Evolutionary conservation across 64 coral and sea anemone genomes (phyloP), one percentile per base, ranked within the genome.

Genomic region (Anthopleura sola): DNA sequence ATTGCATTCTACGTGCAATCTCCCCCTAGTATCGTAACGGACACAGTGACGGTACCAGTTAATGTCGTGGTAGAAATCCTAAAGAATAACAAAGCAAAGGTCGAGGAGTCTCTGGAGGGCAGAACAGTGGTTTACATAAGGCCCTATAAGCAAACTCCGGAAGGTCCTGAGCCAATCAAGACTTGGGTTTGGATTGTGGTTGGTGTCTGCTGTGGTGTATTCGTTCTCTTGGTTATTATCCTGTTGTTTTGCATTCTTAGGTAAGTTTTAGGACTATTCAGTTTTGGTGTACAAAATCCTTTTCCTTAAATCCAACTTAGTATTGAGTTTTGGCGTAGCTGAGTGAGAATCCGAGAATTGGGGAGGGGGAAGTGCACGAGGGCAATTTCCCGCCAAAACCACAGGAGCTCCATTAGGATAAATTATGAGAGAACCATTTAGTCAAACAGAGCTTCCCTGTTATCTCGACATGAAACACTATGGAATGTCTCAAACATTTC

Each of bases 1-100:
- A 46, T 88, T 2, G 79, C 44, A 3, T 71, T 88, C 55, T 88
- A 88, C 29, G 78, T 88, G 4, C 79, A 74, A 49, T 68, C 50
- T 5, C 81, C 88, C 26, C 49, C 26, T 21, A 66, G 68, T 37
- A 23, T 54, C 21, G 24, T 44, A 13, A 1, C 13, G 31, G 28
- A 1, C 3, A 32, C 34, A 48, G 19, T 16, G 15, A 17, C 37
- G 20, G 20, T 79, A 13, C 76, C 76, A 23, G 44, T 11, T 1
- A 33, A 79, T 46, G 39, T 26, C 9, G 5, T 79, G 18, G 44
- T 79, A 20, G 37, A 79, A 20, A 47, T 79, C 37, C 36, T 48
- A 37, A 44, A 79, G 1, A 28, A 79, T 79, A 48, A 48, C 76
- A 40, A 28, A 79, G 37, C 5, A 79, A 79, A 23, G 20, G 44